Base-by-base conservation (phyloP, 37 sponge, comb jelly and placozoan species). In the Aphrocallistes beatrix region DNA sequence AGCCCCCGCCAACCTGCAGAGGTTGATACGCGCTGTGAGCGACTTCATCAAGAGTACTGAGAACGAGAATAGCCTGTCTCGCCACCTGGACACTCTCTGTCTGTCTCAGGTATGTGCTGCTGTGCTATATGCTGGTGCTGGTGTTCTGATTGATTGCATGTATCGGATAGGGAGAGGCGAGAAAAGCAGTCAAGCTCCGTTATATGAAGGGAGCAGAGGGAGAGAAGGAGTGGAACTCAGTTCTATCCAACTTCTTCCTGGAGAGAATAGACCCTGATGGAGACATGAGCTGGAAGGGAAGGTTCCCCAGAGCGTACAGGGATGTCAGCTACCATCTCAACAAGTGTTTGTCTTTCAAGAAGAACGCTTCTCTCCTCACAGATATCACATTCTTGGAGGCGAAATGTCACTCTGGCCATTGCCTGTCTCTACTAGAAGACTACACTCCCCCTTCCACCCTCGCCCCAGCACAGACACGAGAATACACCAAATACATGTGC, bases 291-390 rank as follows among this genome's bases (percentile, higher is more conserved):
- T 96, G 85, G 88, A 88, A 83, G 37, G 93, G 97, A 0, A 88
- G 85, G 38, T 69, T 86, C 81, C 87, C 85, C 17, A 84, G 94
- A 83, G 94, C 97, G 37, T 93, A 90, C 83, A 85, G 85, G 49
- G 97, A 93, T 86, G 51, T 96, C 16, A 92, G 92, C 36, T 88
- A 92, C 86, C 97, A 96, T 40, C 87, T 96, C 37, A 60, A 84
- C 85, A 84, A 30, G 25, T 90, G 85, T 25, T 92, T 91, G 19
- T 40, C 81, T 25, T 93, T 89, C 89, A 90, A 90, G 36, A 88
- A 92, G 39, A 45, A 93, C 51, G 92, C 87, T 39, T 69, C 84
- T 0, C 36, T 91, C 0, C 81, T 94, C 45, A 89, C 90, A 38
- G 88, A 94, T 86, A 82, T 96, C 39, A 39, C 85, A 10, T 96